Evolutionary conservation across 2,888 invertebrate species (phyloP), one percentile per base, ranked within the genome.

Genomic region (Pristionchus maxplancki): DNA sequence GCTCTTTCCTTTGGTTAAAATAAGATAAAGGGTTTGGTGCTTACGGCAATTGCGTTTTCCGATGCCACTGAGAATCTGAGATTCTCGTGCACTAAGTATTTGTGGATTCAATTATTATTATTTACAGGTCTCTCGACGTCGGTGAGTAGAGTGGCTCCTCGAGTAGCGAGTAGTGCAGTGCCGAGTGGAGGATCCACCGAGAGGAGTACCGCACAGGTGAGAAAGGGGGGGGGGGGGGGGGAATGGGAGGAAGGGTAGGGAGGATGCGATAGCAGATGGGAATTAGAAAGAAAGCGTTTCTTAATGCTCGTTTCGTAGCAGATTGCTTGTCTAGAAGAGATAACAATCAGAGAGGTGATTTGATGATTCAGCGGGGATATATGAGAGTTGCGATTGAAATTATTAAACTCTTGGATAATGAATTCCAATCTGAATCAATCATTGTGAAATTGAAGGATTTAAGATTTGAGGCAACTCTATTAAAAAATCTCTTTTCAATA

Each of bases 81-180:
- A n/a, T n/a, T n/a, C n/a, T n/a, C n/a, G n/a, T n/a, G n/a, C n/a
- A n/a, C n/a, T n/a, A n/a, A n/a, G n/a, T n/a, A n/a, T n/a, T n/a
- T n/a, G n/a, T n/a, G n/a, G n/a, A n/a, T n/a, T n/a, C n/a, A n/a
- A n/a, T n/a, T n/a, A n/a, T n/a, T n/a, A n/a, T 71, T 17, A 1
- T 78, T 17, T 67, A 13, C 34, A 78, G 78, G 78, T 28, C 78
- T 78, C 5, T 78, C 82, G 82, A 83, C 82, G 8, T 53, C 53
- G 37, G 53, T 83, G 53, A 83, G 82, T 37, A 31, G 82, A 83
- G 82, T 83, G 31, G 82, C 82, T 20, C 82, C 82, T 8, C 50
- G 82, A 13, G 82, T 83, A 31, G 44, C 82, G 28, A 83, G 44
- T 28, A 78, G 44, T 44, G 15, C 78, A 20, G 53, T 34, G 31